Percentiles rank a stretch among this genome's conserved stretches.
phyloP scores from a whole-genome alignment of 2,888 invertebrate species.

The Parascotia fuliginaria region DNA sequence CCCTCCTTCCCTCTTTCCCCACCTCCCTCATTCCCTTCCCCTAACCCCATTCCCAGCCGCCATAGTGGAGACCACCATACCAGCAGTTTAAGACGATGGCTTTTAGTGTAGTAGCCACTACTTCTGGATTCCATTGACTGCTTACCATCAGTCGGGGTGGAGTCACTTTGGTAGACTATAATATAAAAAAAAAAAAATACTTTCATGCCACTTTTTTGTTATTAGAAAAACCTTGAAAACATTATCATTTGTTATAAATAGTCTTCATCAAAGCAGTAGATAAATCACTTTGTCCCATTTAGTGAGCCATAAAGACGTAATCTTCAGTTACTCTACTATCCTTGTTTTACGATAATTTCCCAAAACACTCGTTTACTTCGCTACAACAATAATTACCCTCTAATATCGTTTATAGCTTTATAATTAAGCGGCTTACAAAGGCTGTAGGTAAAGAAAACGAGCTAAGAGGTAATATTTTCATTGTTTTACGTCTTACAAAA shows the following conservation, averaged over 20 bases:
- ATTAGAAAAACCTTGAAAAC: neutral
- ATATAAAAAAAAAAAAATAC: too few species aligned
- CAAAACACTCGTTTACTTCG: neutral
- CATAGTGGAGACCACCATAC: too few species aligned
- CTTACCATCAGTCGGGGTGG: too few species aligned
- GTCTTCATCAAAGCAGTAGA: neutral
- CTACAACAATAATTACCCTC: neutral
- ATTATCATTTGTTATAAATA: neutral
- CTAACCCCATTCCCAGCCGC: too few species aligned
- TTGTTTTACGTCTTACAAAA: neutral
- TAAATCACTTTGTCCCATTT: constrained; percentile 3
- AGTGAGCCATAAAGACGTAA: constrained; percentile 3
- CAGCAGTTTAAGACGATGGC: too few species aligned
- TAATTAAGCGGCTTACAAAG: neutral
- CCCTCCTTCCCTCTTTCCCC: too few species aligned
- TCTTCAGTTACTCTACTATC: neutral
- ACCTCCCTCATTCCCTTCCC: too few species aligned
- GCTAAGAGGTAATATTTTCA: neutral
- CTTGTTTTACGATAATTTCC: neutral
- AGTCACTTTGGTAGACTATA: too few species aligned
- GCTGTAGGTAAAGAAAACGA: neutral
- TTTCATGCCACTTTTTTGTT: too few species aligned
- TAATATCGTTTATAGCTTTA: neutral
- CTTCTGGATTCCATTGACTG: too few species aligned
- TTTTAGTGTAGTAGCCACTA: too few species aligned